Evolutionary conservation across 2,888 invertebrate species (phyloP), one percentile per base, ranked within the genome.

Genomic region (Apeira syringaria): DNA sequence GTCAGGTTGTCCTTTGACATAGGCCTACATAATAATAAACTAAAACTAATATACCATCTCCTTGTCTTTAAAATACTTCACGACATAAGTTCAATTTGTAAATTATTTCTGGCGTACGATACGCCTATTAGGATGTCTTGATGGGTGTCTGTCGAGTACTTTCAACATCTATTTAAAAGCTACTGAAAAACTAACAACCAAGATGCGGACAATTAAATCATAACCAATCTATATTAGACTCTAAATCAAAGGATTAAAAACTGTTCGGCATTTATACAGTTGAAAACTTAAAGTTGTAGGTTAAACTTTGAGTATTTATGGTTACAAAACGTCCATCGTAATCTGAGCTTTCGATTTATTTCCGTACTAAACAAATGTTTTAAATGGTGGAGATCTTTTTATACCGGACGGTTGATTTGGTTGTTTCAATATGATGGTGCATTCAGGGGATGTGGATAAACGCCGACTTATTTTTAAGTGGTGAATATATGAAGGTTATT

Each of bases 161-260:
- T 87, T 89, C 89, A 87, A 73, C 89, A 57, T 87, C 80, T 87
- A 85, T 88, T 88, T 89, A 85, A 89, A 85, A 86, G 81, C 83
- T 65, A 74, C 75, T 59, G 67, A 61, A 68, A 58, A 51, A 42
- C 33, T 32, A 25, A 15, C 10, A 25, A 5, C 4, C 13, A 20
- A 38, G 29, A 22, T 40, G 7, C n/a, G 9, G 11, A 22, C 34
- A n/a, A 22, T n/a, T 7, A 32, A 22, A 15, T 2, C 5, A 6
- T 9, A 30, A 20, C 11, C 52, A 61, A 20, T 20, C 47, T 4
- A 79, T 58, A 55, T 50, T 55, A 22, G 47, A 62, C 72, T 59
- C 63, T 80, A 68, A 47, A 1, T 3, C 34, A 1, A 42, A 9
- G 1, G 3, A 1, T 43, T 67, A 72, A 54, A 50, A 50, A 11